A percentile compares a stretch with the other conserved stretches of the same genome.
These are phyloP conservation scores for Aleadryas rufinucha DNA, from an alignment of 2,113 vertebrate genomes.

Conservation along the genomic window DNA sequence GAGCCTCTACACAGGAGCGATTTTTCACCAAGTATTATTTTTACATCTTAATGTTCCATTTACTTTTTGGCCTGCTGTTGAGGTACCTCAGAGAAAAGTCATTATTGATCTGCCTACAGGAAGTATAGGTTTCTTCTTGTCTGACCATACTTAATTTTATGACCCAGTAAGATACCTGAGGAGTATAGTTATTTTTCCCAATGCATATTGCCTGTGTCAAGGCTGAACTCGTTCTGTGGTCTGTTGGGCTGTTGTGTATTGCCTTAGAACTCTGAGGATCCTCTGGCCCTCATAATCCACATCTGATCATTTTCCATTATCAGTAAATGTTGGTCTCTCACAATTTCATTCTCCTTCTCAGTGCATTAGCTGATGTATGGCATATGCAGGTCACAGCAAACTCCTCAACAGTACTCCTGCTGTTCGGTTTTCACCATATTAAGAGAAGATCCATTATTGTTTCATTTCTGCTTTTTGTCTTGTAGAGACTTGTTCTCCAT, in stretches of 20 bases:
- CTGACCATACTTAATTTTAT: background rate
- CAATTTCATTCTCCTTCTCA: background rate
- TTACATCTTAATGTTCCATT: constrained; percentile 31
- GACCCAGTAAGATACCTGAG: background rate
- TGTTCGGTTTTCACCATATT: constrained; percentile 15
- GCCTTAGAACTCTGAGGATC: background rate
- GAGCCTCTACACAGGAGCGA: background rate
- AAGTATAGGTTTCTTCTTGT: background rate
- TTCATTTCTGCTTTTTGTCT: background rate
- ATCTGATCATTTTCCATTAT: background rate
- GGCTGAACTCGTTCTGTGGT: background rate
- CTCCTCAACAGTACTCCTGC: background rate
- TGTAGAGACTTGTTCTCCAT: constrained; percentile 8
- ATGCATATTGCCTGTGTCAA: background rate
- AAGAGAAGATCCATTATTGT: constrained; percentile 3
- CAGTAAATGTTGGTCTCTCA: background rate
- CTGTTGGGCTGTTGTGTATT: background rate
- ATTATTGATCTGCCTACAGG: background rate
- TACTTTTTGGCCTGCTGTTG: constrained; percentile 1
- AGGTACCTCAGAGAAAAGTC: constrained; percentile 5
- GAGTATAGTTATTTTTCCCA: background rate
- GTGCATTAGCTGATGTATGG: background rate
- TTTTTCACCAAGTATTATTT: constrained; percentile 47
- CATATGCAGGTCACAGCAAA: background rate
- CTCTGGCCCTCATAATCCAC: background rate